phyloP scores from a whole-genome alignment of 2,113 vertebrate genomes.

The Dasypus novemcinctus region DNA sequence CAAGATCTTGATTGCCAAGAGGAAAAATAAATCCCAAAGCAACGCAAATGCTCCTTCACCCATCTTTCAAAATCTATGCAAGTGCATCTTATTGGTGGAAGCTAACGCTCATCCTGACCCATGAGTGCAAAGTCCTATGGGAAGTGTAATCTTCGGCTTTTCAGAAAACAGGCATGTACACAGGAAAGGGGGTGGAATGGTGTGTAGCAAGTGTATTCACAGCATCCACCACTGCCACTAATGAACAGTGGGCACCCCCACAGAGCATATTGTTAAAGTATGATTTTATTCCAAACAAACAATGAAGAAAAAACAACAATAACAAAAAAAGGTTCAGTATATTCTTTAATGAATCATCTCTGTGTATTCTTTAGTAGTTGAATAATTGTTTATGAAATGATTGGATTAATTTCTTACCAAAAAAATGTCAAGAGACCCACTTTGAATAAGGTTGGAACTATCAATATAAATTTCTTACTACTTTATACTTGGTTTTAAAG shows the following conservation, averaged over 20 bases:
- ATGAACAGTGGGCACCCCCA: not conserved
- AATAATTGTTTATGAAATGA: not conserved
- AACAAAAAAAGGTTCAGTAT: not conserved
- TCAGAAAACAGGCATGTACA: not conserved
- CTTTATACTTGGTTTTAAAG: not conserved
- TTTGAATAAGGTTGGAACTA: not conserved
- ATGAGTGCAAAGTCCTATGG: not conserved
- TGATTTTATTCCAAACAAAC: not conserved
- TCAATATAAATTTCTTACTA: not conserved
- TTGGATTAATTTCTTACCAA: not conserved
- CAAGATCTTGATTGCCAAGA: not conserved
- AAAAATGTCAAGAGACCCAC: not conserved
- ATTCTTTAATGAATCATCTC: not conserved
- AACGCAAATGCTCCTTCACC: not conserved
- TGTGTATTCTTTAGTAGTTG: not conserved
- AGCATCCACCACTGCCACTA: not conserved
- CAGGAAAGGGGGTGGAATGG: not conserved
- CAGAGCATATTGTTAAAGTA: not conserved
- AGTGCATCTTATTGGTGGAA: not conserved
- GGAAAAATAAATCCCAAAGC: not conserved
- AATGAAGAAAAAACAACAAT: not conserved
- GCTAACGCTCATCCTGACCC: not conserved
- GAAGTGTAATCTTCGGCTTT: not conserved
- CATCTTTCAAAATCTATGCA: not conserved
- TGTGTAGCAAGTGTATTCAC: not conserved